Base-by-base conservation (phyloP, 2,888 invertebrate species). In the Xanthorhoe spadicearia region DNA sequence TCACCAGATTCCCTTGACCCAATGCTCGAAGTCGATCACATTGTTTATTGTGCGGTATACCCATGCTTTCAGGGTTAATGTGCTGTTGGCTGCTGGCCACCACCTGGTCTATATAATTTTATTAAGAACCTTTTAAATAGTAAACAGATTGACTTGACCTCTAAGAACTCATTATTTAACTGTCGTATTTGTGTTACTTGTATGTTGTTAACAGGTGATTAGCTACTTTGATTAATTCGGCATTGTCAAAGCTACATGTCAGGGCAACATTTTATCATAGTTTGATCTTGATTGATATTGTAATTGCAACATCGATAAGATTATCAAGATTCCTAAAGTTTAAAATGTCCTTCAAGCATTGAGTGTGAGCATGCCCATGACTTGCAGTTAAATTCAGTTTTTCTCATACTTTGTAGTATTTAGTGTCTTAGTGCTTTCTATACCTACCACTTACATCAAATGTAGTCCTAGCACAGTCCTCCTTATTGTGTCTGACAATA, bases 1-100 rank as follows among this genome's bases (percentile, higher is more conserved):
- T 77, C 77, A 88, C 85, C 76, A 64, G 88, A 83, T 83, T 80
- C 81, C 90, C 90, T 90, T 91, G 90, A 89, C 89, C 87, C 74
- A 82, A 80, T 80, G 82, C 74, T 82, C 72, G 67, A 70, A 78
- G 83, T 83, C 79, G 68, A 66, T 74, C 71, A 77, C 80, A 87
- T 84, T 87, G 84, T 86, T 85, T 81, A 79, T 83, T 81, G 80
- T 78, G 51, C 23, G 62, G 56, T 51, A 43, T 58, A 59, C 50
- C 66, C 51, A 54, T 72, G 69, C 74, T 77, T 78, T 82, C 83
- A 83, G 77, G 80, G 84, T 78, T 83, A 81, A 74, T 74, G 38
- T 69, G 54, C 57, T 60, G 59, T 56, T 48, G 51, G 54, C 55
- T 60, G 59, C 53, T 48, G 51, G 49, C 28, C 59, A 54, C 38